Base-by-base conservation (phyloP, 2,888 invertebrate genomes). In the Mamestra brassicae region DNA sequence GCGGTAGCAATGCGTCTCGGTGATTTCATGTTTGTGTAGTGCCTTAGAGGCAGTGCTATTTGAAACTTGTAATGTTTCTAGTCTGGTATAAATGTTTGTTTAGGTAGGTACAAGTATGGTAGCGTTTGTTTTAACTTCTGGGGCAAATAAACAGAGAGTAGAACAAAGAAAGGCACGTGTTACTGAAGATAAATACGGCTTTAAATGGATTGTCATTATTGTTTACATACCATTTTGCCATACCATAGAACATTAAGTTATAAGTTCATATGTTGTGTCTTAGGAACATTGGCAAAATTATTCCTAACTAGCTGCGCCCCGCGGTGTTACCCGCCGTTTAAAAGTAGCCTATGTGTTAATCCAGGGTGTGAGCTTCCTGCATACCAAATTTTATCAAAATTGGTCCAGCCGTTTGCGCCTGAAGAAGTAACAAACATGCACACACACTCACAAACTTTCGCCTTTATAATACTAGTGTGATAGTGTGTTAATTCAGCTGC, bases 11-110 rank as follows among this genome's bases (percentile, higher is more conserved):
- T 72, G 62, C 42, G 26, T 69, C 68, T 71, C 61, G 64, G 64
- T 85, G 85, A 86, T 85, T 85, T 86, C 80, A 85, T 80, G 80
- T 85, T 85, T 83, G 54, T 55, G 61, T 62, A 76, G 65, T 80
- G 87, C 93, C 93, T 76, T 52, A 69, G 62, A 61, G 60, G 62
- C 45, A 65, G 42, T 55, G 55, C 77, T 6, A 66, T 55, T 74
- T 62, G 45, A 54, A 58, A 71, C 74, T 75, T 66, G 61, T 70
- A 60, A 62, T 71, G 45, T 76, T 66, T 71, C 68, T 70, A 64
- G 50, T 76, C 26, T 61, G 11, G 0, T 67, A 64, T 45, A 57
- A 4, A 54, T 57, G 8, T 15, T 42, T 45, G 11, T 11, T 15
- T n/a, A 38, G 4, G 36, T 17, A 65, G 26, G 26, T 69, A 65